Conservation (phyloP, 2,888 invertebrate species). For the Miltochrista miniata region DNA sequence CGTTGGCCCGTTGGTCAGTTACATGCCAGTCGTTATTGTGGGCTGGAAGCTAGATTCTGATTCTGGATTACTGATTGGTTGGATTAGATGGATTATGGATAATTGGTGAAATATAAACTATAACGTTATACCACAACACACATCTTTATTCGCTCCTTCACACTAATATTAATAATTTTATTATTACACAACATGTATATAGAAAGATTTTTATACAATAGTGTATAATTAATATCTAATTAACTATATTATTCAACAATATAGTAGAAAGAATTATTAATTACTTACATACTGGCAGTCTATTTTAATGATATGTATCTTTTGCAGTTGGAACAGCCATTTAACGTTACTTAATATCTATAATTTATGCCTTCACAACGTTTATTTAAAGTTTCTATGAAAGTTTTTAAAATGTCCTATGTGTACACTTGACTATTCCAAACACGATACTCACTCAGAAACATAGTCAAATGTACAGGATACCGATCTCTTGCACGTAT, state of each 20-base stretch:
- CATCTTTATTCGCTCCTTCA: slow-evolving; percentile 70
- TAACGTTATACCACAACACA: slow-evolving; percentile 72
- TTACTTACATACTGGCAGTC: slow-evolving; percentile 77
- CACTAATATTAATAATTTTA: slow-evolving; percentile 72
- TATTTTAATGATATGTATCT: slow-evolving; percentile 83
- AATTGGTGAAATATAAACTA: slow-evolving; percentile 15
- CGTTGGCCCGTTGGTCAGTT: too few relatives aligned
- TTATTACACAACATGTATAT: slow-evolving; percentile 83
- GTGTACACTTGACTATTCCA: slow-evolving; percentile 18
- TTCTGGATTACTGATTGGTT: too few relatives aligned
- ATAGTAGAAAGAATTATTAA: slow-evolving; percentile 79
- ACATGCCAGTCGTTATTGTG: too few relatives aligned
- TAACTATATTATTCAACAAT: slow-evolving; percentile 79
- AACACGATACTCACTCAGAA: too few relatives aligned
- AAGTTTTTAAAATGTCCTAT: slow-evolving; percentile 13
- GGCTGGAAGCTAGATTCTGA: too few relatives aligned
- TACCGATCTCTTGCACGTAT: too few relatives aligned
- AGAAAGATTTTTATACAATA: slow-evolving; percentile 84
- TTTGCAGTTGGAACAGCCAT: slow-evolving; percentile 82
- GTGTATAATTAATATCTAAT: slow-evolving; percentile 78
- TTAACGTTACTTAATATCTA: slow-evolving; percentile 50
- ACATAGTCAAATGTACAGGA: too few relatives aligned
- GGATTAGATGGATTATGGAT: too few relatives aligned
- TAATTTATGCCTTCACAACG: background rate
- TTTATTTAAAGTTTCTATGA: slow-evolving; percentile 13